Base-by-base conservation (phyloP, 2,797 vertebrate genomes). In the Erethizon dorsatum region DNA sequence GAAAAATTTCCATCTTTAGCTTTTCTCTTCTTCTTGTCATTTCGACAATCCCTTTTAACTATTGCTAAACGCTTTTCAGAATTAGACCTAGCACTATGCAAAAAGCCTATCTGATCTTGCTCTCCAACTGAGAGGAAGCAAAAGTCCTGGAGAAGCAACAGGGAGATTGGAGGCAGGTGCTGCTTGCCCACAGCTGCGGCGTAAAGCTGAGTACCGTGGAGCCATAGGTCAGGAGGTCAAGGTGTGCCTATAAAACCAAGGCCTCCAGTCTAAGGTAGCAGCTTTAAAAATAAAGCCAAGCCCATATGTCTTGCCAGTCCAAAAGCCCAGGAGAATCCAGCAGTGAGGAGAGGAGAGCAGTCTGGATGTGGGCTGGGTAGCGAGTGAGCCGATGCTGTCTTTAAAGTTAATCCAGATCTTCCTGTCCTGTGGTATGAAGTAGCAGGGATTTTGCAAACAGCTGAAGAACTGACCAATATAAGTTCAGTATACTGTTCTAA, bases 11-110 rank as follows among this genome's bases (percentile, higher is more conserved):
- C 73, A 88, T 83, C 83, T 88, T 75, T 37, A 83, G 80, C 59
- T 90, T 83, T 87, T 90, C 6, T 52, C 69, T 95, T 73, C 26
- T 86, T 71, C 13, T 82, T 80, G 59, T 54, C 79, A 87, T 87
- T 75, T 93, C 56, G 73, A 15, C 12, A 5, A 78, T 91, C 65
- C 20, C 52, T 84, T 97, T 97, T 52, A 92, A 89, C 50, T 93
- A 50, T 47, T 77, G 88, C 52, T 82, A 85, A 59, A 37, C 4
- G 10, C 50, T 67, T 90, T 97, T 93, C n/a, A 85, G 84, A 94
- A 78, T 3, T 67, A 77, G 50, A 63, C 54, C 69, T 54, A 78
- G n/a, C 52, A 26, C 47, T 67, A 9, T 41, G 57, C 52, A 59
- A 80, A 90, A 37, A 67, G 37, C 24, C 28, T 41, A 63, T 47